Conservation (phyloP, 1,140 invertebrate species). For the Aphidius ervi region DNA sequence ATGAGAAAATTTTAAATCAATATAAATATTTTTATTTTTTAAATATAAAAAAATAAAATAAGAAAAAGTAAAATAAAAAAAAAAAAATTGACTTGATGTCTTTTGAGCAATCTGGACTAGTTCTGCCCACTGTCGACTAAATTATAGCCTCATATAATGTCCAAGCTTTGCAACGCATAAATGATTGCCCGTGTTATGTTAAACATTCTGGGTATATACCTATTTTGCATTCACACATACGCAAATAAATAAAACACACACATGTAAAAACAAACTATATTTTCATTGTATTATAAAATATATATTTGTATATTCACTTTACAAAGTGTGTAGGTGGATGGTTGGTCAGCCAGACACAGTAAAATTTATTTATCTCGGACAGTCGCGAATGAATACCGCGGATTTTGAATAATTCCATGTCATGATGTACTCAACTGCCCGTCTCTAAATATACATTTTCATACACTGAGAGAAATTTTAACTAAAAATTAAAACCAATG, state of each 20-base stretch:
- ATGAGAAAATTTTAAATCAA: not conserved
- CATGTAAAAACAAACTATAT: not conserved
- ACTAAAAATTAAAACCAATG: too few species aligned
- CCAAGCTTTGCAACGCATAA: constrained; percentile 47
- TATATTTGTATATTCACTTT: constrained; percentile 18
- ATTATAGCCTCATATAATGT: constrained; percentile 46
- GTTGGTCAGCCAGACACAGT: constrained; percentile 30
- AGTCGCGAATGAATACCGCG: constrained; percentile 36
- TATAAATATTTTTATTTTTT: too few species aligned
- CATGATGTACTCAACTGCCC: not conserved
- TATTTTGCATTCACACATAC: constrained; percentile 7
- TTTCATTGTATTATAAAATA: too few species aligned
- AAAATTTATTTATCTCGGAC: constrained; percentile 52
- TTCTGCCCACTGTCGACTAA: constrained; percentile 46
- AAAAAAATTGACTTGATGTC: constrained; percentile 15
- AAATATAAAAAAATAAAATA: too few species aligned
- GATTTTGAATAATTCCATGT: constrained; percentile 49
- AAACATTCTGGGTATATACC: constrained; percentile 40
- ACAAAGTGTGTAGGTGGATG: constrained; percentile 36
- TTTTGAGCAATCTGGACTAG: constrained; percentile 36
- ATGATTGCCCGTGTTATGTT: constrained; percentile 54
- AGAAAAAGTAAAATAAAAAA: too few species aligned
- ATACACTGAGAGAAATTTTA: too few species aligned
- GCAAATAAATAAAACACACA: constrained; percentile 2
- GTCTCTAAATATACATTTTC: not conserved